These are phyloP conservation scores for Mayetiola destructor DNA, from an alignment of 2,888 invertebrate genomes.

Conservation along the genomic window DNA sequence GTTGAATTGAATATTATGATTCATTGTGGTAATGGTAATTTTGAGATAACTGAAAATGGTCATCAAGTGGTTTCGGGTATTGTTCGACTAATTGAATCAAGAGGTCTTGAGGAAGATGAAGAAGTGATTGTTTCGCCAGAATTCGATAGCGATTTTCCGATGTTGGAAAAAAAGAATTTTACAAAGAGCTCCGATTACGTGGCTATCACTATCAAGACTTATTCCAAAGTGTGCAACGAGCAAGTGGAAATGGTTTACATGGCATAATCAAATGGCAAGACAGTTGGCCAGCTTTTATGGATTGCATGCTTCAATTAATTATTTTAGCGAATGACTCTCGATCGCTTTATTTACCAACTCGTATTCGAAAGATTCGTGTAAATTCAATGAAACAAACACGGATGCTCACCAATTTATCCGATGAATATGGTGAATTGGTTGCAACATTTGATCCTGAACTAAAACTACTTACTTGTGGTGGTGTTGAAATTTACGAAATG, in stretches of 20 bases:
- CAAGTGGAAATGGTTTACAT: conserved; percentile 41
- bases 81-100: conserved; percentile 44
- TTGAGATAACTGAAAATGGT: conserved; percentile 54
- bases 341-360: conserved; percentile 58
- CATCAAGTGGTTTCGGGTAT: conserved; percentile 55
- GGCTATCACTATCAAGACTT: conserved; percentile 40
- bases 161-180: conserved; percentile 43
- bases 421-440: conserved; percentile 26
- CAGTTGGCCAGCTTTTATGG: conserved; percentile 71
- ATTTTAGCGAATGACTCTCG: conserved; percentile 39
- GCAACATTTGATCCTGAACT: conserved; percentile 26
- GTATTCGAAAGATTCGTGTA: conserved; percentile 48
- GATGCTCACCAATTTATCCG: conserved; percentile 33
- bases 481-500: conserved; percentile 56
- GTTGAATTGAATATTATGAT: conserved; percentile 42
- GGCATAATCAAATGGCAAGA: conserved; percentile 59
- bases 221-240: conserved; percentile 44
- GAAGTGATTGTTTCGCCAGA: not conserved
- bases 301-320: conserved; percentile 65
- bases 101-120: conserved; percentile 14
- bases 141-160: not conserved
- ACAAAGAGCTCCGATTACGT: conserved; percentile 47
- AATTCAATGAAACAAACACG: conserved; percentile 47
- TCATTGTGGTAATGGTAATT: conserved; percentile 44
- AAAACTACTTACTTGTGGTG: conserved; percentile 46